Base-by-base conservation (phyloP, 1,140 invertebrate species). In the Drosophila littoralis region DNA sequence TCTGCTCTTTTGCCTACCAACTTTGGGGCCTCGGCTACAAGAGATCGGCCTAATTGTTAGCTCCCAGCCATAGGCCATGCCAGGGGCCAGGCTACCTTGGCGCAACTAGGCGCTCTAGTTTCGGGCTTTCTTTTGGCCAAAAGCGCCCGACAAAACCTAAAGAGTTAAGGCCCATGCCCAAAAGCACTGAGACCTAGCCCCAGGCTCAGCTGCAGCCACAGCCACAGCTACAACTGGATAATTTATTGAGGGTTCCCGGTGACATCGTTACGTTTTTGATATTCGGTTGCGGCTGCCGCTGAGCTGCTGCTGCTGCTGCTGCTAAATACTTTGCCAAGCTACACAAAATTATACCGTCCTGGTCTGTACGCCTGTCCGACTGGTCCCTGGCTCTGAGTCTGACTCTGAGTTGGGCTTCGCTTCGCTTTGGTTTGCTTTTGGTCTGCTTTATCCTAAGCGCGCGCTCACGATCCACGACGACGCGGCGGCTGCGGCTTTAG, bases 321-420 rank as follows among this genome's bases (percentile, higher is more conserved):
- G 85, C 85, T 89, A 89, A 89, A 89, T 89, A 89, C 85, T 89
- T 89, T 58, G 48, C 57, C 61, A 59, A 52, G 78, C 58, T 81
- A 79, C 75, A 89, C 85, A 90, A 90, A 88, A 90, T 90, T 90
- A 90, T 90, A 79, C 86, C 85, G 79, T 89, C 81, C 74, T 58
- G 50, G 67, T 48, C 64, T 38, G 52, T 60, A 69, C 43, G 59
- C 35, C 50, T 82, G 79, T 82, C 79, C 80, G 55, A 81, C 60
- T 73, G 77, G 63, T 73, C 67, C 48, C 52, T 68, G 35, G 45
- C 22, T 65, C 15, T 60, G 65, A 43, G 77, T 67, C 52, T 68
- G 35, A 38, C 22, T 65, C 15, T 60, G 65, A 43, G 77, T 67
- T 60, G 60, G 61, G 55, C 59, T 22, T 63, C 52, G 54, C 38